These are phyloP conservation scores for Leptinotarsa lineolata DNA, from an alignment of 1,140 invertebrate genomes.

Conservation along the genomic window DNA sequence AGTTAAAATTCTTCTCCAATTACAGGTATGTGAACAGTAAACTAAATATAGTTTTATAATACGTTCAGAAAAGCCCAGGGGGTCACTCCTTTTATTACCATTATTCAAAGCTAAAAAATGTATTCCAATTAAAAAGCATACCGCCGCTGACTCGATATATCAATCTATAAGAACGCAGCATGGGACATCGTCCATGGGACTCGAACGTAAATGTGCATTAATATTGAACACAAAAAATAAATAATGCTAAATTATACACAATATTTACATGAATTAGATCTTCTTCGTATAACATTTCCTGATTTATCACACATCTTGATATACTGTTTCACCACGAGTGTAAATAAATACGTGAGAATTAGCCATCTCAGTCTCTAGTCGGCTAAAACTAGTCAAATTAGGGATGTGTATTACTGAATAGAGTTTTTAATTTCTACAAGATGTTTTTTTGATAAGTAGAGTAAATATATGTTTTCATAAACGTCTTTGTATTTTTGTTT, in stretches of 20 bases:
- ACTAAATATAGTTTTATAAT: constrained; percentile 48
- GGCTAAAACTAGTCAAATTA: too few relatives aligned
- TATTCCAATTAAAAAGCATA: constrained; percentile 56
- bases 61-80: constrained; percentile 42
- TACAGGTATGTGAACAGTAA: constrained; percentile 38
- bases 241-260: constrained; percentile 47
- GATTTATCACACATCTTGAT: constrained; percentile 11
- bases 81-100: constrained; percentile 54
- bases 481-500: too few relatives aligned
- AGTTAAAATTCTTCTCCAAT: constrained; percentile 43
- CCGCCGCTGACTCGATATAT: constrained; percentile 55
- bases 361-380: not conserved
- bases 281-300: constrained; percentile 18
- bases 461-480: too few relatives aligned
- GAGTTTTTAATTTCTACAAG: too few relatives aligned
- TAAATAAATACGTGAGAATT: constrained; percentile 10
- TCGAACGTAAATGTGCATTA: constrained; percentile 50
- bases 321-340: constrained; percentile 15
- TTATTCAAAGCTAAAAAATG: constrained; percentile 56
- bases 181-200: constrained; percentile 45
- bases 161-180: constrained; percentile 54
- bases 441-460: too few relatives aligned
- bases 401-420: too few relatives aligned
- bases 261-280: constrained; percentile 35
- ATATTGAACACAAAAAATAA: constrained; percentile 46